Evolutionary conservation across 2,797 vertebrate genomes (phyloP).

Genomic region (Syngnathus acus): DNA sequence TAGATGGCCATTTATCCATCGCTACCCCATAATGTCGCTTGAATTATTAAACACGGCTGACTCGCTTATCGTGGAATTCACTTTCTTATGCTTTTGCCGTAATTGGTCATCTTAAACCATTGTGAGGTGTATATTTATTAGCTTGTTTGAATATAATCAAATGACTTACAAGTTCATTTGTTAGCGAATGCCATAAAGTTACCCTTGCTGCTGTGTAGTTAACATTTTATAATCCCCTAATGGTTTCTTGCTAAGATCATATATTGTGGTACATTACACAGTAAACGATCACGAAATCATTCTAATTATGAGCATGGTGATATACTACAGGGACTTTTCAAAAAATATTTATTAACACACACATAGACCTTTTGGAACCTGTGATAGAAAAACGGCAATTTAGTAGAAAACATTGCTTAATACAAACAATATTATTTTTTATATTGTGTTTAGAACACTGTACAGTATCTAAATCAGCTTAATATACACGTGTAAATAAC

Average conservation of each 20-base stretch:
- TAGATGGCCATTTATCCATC: conserved; percentile 28
- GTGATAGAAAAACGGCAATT: not conserved
- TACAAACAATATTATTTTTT: not conserved
- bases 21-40: conserved; percentile 34
- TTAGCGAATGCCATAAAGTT: conserved; percentile 31
- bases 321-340: not conserved
- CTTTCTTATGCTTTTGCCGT: conserved; percentile 17
- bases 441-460: not conserved
- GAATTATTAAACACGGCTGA: conserved; percentile 51
- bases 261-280: conserved; percentile 14
- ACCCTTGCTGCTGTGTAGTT: conserved; percentile 4
- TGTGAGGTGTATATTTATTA: conserved; percentile 27
- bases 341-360: no score
- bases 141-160: conserved; percentile 40
- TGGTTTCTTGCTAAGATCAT: conserved; percentile 14
- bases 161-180: conserved; percentile 21
- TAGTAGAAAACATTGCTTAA: not conserved
- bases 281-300: conserved; percentile 15
- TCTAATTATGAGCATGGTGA: not conserved
- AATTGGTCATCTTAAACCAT: conserved; percentile 30
- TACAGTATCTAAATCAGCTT: not conserved
- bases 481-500: conserved; percentile 22
- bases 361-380: no score
- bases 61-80: conserved; percentile 12
- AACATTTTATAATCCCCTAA: conserved; percentile 6